A percentile compares a stretch with the other conserved stretches of the same genome.
Evolutionary conservation across 2,113 vertebrate species (phyloP).

Genomic region (Buteo buteo): DNA sequence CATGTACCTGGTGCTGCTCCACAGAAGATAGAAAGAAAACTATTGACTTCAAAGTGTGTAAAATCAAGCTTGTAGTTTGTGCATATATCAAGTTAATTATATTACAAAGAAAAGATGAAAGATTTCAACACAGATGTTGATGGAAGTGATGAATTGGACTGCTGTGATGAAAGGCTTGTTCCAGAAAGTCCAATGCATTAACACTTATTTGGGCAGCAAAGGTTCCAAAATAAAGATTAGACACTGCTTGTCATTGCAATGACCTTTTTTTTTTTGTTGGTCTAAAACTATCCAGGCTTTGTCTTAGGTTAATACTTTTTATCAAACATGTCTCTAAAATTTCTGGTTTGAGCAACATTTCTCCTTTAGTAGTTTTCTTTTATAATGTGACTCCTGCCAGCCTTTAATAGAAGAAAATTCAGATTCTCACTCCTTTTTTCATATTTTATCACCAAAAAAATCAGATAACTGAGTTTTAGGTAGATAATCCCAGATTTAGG

Average conservation of each 20-base stretch:
- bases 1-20: background rate
- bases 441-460: background rate
- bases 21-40: background rate
- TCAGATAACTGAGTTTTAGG: background rate
- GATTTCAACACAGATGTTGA: background rate
- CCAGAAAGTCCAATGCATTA: background rate
- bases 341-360: background rate
- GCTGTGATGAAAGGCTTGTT: background rate
- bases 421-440: background rate
- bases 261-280: background rate
- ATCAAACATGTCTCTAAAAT: background rate
- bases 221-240: background rate
- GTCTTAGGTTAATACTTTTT: background rate
- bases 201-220: background rate
- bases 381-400: background rate
- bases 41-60: background rate
- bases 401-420: background rate
- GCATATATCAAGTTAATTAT: background rate
- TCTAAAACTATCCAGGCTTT: background rate
- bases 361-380: background rate
- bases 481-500: background rate
- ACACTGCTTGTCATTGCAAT: background rate
- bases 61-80: background rate
- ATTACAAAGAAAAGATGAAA: background rate
- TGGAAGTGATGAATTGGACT: background rate